Conservation (phyloP, 2,888 invertebrate genomes). For the Ectemnius lituratus region DNA sequence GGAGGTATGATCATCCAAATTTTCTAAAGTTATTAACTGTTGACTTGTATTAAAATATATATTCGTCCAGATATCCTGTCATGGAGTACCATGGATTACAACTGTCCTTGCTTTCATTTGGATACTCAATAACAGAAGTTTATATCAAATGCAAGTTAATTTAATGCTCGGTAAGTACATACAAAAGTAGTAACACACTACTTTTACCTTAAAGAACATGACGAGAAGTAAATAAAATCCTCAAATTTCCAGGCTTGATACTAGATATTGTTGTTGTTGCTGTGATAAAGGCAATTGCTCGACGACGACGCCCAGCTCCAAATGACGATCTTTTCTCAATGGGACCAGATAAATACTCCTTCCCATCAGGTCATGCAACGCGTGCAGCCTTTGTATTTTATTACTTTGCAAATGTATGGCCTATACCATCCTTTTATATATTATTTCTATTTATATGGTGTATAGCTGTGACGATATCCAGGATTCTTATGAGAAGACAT, state of each 20-base stretch:
- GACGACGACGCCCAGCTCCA: conserved; percentile 87
- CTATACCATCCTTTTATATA: conserved; percentile 81
- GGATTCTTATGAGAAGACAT: conserved; percentile 91
- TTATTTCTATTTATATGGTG: conserved; percentile 88
- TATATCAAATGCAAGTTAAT: conserved; percentile 91
- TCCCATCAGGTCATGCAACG: conserved; percentile 97
- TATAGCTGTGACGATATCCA: conserved; percentile 85
- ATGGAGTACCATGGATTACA: conserved; percentile 92
- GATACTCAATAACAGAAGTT: conserved; percentile 83
- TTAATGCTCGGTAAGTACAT: conserved; percentile 86
- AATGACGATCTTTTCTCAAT: conserved; percentile 84
- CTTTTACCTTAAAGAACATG: not conserved
- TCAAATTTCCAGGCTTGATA: conserved; percentile 84
- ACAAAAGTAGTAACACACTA: not conserved
- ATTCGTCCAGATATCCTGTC: conserved; percentile 85
- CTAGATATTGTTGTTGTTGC: conserved; percentile 89
- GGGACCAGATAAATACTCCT: conserved; percentile 93
- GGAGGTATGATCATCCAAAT: conserved; percentile 75
- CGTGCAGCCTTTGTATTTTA: conserved; percentile 87
- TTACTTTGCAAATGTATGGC: conserved; percentile 84
- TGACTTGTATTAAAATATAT: conserved; percentile 10
- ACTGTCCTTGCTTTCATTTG: conserved; percentile 88
- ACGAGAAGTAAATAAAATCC: not conserved
- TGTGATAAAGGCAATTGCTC: conserved; percentile 86
- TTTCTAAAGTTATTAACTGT: not conserved